Percentiles rank a stretch among this genome's conserved stretches.
phyloP scores from a whole-genome alignment of 2,797 vertebrate genomes.

The Syncerus caffer region DNA sequence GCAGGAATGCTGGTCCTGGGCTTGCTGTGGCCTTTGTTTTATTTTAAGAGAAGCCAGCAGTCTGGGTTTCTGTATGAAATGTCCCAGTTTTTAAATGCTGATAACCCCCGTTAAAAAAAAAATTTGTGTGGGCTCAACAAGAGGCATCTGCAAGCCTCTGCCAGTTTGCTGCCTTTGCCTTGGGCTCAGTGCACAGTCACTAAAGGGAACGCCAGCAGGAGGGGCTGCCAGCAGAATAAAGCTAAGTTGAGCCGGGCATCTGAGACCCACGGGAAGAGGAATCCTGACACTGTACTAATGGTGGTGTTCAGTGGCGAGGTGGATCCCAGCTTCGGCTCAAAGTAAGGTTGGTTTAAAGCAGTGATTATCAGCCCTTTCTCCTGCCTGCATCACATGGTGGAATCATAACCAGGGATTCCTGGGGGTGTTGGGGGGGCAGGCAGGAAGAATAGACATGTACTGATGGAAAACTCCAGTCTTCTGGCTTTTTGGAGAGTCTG shows the following conservation, averaged over 20 bases:
- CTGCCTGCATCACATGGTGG: neutral
- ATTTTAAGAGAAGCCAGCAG: conserved; percentile 20
- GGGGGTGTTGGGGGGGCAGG: neutral
- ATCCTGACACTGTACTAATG: neutral
- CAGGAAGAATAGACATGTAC: neutral
- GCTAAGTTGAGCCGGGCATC: neutral
- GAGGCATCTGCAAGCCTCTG: conserved; percentile 23
- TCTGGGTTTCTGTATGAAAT: conserved; percentile 28
- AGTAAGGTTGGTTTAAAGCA: conserved; percentile 4
- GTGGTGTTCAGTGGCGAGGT: neutral
- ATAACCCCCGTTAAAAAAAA: neutral
- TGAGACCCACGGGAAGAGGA: neutral
- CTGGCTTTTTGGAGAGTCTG: conserved; percentile 14
- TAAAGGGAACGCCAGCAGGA: neutral
- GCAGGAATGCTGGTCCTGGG: neutral
- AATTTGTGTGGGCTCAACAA: conserved; percentile 30
- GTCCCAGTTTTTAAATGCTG: conserved; percentile 34
- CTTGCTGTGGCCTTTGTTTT: neutral
- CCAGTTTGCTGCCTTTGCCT: conserved; percentile 13
- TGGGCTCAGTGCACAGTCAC: neutral
- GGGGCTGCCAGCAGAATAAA: neutral
- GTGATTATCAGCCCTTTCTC: neutral
- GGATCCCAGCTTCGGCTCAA: neutral
- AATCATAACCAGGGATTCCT: neutral
- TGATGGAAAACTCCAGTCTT: neutral